Evolutionary conservation across 2,113 vertebrate species (phyloP).

Genomic region (Strix aluco): DNA sequence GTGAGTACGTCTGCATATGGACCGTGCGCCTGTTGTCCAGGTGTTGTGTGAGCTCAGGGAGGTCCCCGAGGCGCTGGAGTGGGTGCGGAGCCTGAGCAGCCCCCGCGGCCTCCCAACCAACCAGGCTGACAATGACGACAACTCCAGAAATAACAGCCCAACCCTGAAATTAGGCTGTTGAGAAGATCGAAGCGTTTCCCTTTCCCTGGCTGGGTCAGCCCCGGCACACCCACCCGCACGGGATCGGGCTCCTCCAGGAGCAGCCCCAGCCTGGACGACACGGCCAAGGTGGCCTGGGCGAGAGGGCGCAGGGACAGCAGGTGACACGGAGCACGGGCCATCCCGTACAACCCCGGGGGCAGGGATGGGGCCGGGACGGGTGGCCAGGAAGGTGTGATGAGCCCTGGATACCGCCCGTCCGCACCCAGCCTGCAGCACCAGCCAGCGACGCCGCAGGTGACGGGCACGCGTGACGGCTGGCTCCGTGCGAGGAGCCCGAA

Average conservation of each 20-base stretch:
- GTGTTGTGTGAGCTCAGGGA: background rate
- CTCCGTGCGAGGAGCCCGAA: rapidly evolving
- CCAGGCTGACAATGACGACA: rapidly evolving
- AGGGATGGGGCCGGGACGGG: background rate
- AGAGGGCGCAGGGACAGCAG: background rate
- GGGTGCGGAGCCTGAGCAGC: background rate
- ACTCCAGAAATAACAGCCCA: conserved; percentile 27
- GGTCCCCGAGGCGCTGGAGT: background rate
- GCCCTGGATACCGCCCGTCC: background rate
- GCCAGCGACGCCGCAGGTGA: background rate
- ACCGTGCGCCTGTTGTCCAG: background rate
- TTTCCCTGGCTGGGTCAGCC: background rate
- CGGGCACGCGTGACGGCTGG: background rate
- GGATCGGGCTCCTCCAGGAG: background rate
- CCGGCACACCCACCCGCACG: background rate
- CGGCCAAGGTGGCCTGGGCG: background rate
- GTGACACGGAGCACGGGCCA: rapidly evolving
- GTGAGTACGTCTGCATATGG: rapidly evolving
- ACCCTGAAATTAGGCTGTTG: background rate
- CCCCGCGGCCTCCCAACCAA: background rate
- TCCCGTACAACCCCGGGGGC: background rate
- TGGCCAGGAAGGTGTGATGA: background rate
- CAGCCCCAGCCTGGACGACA: background rate
- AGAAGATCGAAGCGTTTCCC: background rate
- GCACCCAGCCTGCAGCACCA: background rate